Evolutionary conservation across 92 coral and sea anemone species (phyloP).

Genomic region (Anthopleura xanthogrammica): DNA sequence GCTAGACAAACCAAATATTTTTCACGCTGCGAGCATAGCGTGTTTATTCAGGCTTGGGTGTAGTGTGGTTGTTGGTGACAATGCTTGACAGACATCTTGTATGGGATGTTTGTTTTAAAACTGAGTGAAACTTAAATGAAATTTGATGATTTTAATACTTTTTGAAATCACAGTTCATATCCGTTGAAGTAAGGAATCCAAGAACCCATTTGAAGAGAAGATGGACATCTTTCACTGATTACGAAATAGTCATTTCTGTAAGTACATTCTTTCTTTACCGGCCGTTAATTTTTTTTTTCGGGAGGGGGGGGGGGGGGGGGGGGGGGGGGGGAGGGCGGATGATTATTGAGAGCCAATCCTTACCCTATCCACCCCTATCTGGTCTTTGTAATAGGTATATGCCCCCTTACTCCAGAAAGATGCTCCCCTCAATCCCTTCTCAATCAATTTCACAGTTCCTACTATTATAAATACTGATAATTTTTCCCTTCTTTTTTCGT

Average conservation of each 20-base stretch:
- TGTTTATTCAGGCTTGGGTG: background rate
- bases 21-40: background rate
- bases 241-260: conserved; percentile 55
- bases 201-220: conserved; percentile 56
- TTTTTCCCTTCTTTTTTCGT: background rate
- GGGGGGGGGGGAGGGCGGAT: too few relatives aligned
- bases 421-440: too few relatives aligned
- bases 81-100: background rate
- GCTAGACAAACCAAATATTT: background rate
- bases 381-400: too few relatives aligned
- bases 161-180: conserved; percentile 32
- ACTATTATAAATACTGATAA: background rate
- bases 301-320: too few relatives aligned
- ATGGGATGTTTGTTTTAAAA: background rate
- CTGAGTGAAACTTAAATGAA: background rate
- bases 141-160: background rate
- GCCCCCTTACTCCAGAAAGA: too few relatives aligned
- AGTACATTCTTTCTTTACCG: conserved; percentile 3
- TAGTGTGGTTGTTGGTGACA: background rate
- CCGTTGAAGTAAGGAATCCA: conserved; percentile 58
- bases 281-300: too few relatives aligned
- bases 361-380: too few relatives aligned
- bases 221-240: conserved; percentile 61
- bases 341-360: too few relatives aligned
- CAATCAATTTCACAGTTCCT: too few relatives aligned